Conservation (phyloP, 2,797 vertebrate genomes). For the Parauchenoglanis punctatus region DNA sequence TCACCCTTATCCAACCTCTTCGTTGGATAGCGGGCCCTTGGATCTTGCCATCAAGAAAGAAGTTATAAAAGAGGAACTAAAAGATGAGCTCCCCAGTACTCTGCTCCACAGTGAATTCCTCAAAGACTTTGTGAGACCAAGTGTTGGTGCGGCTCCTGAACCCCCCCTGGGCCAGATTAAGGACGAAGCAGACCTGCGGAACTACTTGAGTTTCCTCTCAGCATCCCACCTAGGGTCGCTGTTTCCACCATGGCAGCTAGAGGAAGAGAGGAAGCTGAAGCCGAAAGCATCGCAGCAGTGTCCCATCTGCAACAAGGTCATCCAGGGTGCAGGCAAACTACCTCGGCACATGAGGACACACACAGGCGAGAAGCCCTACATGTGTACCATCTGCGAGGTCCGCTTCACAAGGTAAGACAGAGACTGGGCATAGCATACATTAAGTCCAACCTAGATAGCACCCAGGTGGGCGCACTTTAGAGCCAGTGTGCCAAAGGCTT, state of each 20-base stretch:
- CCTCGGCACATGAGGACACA: conserved; percentile 98
- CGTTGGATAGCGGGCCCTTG: conserved; percentile 81
- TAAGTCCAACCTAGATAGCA: conserved; percentile 2
- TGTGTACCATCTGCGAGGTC: conserved; percentile 98
- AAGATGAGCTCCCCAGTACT: conserved; percentile 83
- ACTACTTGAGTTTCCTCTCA: conserved; percentile 93
- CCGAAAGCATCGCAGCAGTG: conserved; percentile 98
- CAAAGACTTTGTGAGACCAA: conserved; percentile 87
- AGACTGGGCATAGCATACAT: conserved; percentile 17
- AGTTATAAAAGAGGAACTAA: conserved; percentile 94
- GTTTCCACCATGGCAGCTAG: conserved; percentile 94
- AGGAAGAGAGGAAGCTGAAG: conserved; percentile 96
- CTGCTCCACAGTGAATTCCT: conserved; percentile 88
- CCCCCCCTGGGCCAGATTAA: conserved; percentile 86
- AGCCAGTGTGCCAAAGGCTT: conserved; percentile 31
- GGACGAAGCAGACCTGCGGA: conserved; percentile 89
- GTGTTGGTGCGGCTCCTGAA: conserved; percentile 73
- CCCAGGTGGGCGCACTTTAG: conserved; percentile 31
- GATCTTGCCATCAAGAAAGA: conserved; percentile 92
- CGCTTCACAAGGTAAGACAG: conserved; percentile 93
- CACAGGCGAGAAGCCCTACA: conserved; percentile 97
- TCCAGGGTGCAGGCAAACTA: conserved; percentile 97
- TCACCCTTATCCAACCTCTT: conserved; percentile 61
- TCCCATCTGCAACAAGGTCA: conserved; percentile 98
- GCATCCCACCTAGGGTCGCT: conserved; percentile 89